phyloP scores from a whole-genome alignment of 2,113 vertebrate genomes.

The Pachyramphus minor region DNA sequence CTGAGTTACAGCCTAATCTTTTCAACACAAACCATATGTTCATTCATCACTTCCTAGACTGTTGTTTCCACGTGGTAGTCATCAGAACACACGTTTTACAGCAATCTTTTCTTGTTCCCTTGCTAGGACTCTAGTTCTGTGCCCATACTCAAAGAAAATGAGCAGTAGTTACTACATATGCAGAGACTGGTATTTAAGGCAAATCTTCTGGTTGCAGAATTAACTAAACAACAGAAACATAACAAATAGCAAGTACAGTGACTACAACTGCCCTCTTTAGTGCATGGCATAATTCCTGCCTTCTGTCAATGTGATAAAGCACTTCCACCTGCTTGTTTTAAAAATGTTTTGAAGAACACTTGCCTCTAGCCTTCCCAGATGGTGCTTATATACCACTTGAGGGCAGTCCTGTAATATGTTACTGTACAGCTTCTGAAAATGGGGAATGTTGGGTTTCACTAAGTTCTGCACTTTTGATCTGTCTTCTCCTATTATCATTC shows the following conservation, averaged over 20 bases:
- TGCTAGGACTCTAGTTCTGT: not conserved
- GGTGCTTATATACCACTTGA: conserved; percentile 90
- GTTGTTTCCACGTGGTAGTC: not conserved
- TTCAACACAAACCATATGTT: not conserved
- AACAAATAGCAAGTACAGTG: not conserved
- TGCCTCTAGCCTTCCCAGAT: conserved; percentile 91
- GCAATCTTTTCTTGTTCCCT: not conserved
- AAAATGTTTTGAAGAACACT: not conserved
- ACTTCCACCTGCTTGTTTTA: not conserved
- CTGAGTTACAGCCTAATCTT: not conserved
- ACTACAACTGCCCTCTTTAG: not conserved
- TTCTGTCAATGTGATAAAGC: not conserved
- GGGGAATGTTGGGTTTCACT: conserved; percentile 84
- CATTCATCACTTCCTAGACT: not conserved
- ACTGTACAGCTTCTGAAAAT: conserved; percentile 88
- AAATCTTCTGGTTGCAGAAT: not conserved
- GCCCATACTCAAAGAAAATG: not conserved
- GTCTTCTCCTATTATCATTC: conserved; percentile 95
- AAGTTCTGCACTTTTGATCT: conserved; percentile 90
- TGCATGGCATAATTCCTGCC: not conserved
- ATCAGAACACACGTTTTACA: not conserved
- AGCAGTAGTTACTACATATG: not conserved
- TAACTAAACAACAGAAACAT: not conserved
- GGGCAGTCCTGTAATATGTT: conserved; percentile 87
- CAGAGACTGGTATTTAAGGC: not conserved